These are phyloP conservation scores for Stigmatopora nigra DNA, from an alignment of 2,113 vertebrate species.

Conservation along the genomic window DNA sequence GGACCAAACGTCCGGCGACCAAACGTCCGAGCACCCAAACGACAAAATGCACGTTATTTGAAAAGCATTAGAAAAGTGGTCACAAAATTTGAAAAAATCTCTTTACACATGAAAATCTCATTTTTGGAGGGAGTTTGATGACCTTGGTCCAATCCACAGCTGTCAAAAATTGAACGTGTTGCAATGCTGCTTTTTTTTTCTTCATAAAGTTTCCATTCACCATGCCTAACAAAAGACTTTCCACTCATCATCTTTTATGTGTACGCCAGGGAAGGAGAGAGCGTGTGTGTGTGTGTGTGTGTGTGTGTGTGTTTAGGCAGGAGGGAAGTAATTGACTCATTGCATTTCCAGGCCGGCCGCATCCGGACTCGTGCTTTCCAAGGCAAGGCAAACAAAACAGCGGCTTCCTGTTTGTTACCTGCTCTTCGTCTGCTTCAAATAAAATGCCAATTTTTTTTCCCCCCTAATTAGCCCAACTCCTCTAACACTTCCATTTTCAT, in stretches of 20 bases:
- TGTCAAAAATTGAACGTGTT: too few relatives aligned
- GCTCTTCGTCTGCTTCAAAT: slow-evolving; percentile 4
- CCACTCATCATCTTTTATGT: slow-evolving; percentile 34
- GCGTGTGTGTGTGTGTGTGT: slow-evolving; percentile 9
- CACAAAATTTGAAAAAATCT: too few relatives aligned
- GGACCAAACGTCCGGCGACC: too few relatives aligned
- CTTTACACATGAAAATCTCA: too few relatives aligned
- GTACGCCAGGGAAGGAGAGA: slow-evolving; percentile 12
- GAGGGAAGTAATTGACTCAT: slow-evolving; percentile 55
- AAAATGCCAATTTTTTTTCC: neutral
- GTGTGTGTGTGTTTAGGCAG: slow-evolving; percentile 22
- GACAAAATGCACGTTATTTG: too few relatives aligned
- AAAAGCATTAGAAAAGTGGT: too few relatives aligned
- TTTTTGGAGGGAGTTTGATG: too few relatives aligned
- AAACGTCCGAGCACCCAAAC: too few relatives aligned
- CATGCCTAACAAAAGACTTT: slow-evolving; percentile 55
- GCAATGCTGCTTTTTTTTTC: slow-evolving; percentile 42
- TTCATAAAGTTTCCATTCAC: slow-evolving; percentile 22
- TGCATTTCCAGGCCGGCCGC: slow-evolving; percentile 59
- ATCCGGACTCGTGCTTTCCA: slow-evolving; percentile 62
- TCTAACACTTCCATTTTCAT: too few relatives aligned
- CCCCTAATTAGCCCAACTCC: too few relatives aligned
- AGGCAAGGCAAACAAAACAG: slow-evolving; percentile 58
- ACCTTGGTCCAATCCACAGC: too few relatives aligned
- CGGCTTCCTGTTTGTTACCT: slow-evolving; percentile 35